Percentiles rank a stretch among this genome's conserved stretches.
phyloP scores from a whole-genome alignment of 1,140 invertebrate species.

The Drosophila baimaii region DNA sequence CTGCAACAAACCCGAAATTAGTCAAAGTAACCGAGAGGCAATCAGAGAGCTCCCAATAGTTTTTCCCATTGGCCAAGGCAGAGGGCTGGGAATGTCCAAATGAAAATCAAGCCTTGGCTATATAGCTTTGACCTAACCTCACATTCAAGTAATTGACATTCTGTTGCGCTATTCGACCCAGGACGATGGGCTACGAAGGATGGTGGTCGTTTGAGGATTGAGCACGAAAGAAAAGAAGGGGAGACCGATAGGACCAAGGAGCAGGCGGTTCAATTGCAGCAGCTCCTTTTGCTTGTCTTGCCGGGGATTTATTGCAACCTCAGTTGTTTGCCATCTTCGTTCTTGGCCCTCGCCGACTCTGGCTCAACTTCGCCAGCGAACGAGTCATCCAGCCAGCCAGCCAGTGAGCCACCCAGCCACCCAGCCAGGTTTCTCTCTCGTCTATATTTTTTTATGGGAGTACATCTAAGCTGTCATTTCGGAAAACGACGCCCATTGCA shows the following conservation, averaged over 20 bases:
- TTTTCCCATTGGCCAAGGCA: slow-evolving; percentile 1
- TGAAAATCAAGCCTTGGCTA: slow-evolving; percentile 43
- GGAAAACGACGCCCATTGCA: slow-evolving; percentile 55
- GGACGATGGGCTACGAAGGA: slow-evolving; percentile 17
- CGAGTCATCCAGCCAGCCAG: slow-evolving; percentile 13
- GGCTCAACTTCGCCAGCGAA: too few species aligned
- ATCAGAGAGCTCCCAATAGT: slow-evolving; percentile 38
- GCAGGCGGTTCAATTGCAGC: slow-evolving; percentile 53
- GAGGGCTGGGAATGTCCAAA: slow-evolving; percentile 37
- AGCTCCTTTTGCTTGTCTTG: slow-evolving; percentile 50
- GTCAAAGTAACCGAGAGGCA: slow-evolving; percentile 54
- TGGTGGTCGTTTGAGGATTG: slow-evolving; percentile 23
- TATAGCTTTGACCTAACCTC: slow-evolving; percentile 57
- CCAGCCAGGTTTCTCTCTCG: slow-evolving; percentile 24
- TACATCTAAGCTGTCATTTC: slow-evolving; percentile 54
- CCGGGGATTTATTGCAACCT: slow-evolving; percentile 60
- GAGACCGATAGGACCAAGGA: slow-evolving; percentile 13
- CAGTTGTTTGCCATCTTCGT: slow-evolving; percentile 56
- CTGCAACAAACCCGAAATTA: slow-evolving; percentile 57
- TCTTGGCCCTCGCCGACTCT: slow-evolving; percentile 27
- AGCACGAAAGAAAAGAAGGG: not conserved
- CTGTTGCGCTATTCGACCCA: slow-evolving; percentile 58
- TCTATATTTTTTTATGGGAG: slow-evolving; percentile 48
- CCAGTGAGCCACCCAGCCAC: too few species aligned
- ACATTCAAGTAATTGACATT: slow-evolving; percentile 63